Evolutionary conservation across 2,888 invertebrate genomes (phyloP).

Genomic region (Tuta absoluta): DNA sequence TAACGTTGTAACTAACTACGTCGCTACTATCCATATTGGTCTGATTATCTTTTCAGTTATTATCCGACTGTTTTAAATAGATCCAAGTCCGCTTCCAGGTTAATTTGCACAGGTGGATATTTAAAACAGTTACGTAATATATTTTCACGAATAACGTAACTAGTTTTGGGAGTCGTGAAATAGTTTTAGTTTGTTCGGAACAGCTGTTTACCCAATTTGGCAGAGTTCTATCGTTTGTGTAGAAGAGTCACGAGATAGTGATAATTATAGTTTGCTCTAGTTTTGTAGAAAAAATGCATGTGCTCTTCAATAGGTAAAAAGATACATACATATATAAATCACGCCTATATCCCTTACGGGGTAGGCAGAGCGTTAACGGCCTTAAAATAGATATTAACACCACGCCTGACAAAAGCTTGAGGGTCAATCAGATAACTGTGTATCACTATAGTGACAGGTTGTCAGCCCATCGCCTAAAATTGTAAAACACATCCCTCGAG

Average conservation of each 20-base stretch:
- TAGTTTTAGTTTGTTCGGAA: slow-evolving; percentile 21
- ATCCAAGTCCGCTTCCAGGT: slow-evolving; percentile 29
- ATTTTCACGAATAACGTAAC: slow-evolving; percentile 20
- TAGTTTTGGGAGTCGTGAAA: slow-evolving; percentile 16
- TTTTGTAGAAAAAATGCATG: slow-evolving; percentile 14
- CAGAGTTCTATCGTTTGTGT: background rate
- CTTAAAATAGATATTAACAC: too few species aligned
- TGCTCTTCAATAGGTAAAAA: background rate
- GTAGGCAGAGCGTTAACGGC: too few species aligned
- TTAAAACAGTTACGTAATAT: slow-evolving; percentile 32
- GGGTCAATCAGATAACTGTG: too few species aligned
- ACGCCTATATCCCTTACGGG: too few species aligned
- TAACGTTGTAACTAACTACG: background rate
- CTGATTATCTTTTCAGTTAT: slow-evolving; percentile 32
- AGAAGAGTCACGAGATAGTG: slow-evolving; percentile 37
- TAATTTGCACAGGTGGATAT: slow-evolving; percentile 32
- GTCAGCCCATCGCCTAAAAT: too few species aligned
- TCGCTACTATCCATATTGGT: slow-evolving; percentile 34
- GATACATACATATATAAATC: background rate
- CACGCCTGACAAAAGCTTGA: too few species aligned
- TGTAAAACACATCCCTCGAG: too few species aligned
- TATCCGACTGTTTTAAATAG: slow-evolving; percentile 37
- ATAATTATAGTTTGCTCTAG: slow-evolving; percentile 18
- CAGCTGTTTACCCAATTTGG: slow-evolving; percentile 25
- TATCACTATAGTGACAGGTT: too few species aligned